Evolutionary conservation across 1,140 invertebrate species (phyloP).

Genomic region (Drosophila aff.): DNA sequence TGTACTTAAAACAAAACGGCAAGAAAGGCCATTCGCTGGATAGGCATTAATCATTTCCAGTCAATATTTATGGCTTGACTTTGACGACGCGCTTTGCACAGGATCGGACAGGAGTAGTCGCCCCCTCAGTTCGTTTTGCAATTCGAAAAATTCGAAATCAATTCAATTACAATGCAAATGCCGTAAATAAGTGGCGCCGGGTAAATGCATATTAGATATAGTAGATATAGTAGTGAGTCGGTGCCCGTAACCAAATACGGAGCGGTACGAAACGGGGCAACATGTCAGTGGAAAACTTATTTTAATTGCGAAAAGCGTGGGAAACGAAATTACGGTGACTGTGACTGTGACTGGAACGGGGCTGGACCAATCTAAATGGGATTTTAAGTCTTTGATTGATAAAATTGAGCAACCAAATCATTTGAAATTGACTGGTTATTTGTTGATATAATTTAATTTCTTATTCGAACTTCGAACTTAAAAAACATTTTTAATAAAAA

Average conservation of each 20-base stretch:
- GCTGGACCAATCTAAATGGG: background rate
- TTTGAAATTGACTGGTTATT: background rate
- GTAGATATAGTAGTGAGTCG: background rate
- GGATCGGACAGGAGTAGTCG: slow-evolving; percentile 16
- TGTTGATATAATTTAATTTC: background rate
- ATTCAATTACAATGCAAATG: slow-evolving; percentile 71
- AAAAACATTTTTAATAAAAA: fast-evolving
- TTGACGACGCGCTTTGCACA: slow-evolving; percentile 40
- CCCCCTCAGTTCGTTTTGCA: slow-evolving; percentile 14
- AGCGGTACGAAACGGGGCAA: slow-evolving; percentile 47
- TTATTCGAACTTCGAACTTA: background rate
- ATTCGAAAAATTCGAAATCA: slow-evolving; percentile 45
- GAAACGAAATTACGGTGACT: slow-evolving; percentile 1
- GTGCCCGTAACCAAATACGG: slow-evolving; percentile 63
- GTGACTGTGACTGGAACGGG: slow-evolving; percentile 44
- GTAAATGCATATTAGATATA: slow-evolving; percentile 61
- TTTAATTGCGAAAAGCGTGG: slow-evolving; percentile 36
- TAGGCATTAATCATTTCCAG: slow-evolving; percentile 72
- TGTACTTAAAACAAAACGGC: slow-evolving; percentile 69
- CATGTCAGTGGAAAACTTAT: slow-evolving; percentile 33
- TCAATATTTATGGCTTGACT: slow-evolving; percentile 71
- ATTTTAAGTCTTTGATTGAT: background rate
- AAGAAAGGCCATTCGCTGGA: slow-evolving; percentile 37
- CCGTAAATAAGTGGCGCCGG: slow-evolving; percentile 42
- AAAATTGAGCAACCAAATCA: background rate